These are phyloP conservation scores for Ptilodon capucinus DNA, from an alignment of 2,888 invertebrate species.

Conservation along the genomic window DNA sequence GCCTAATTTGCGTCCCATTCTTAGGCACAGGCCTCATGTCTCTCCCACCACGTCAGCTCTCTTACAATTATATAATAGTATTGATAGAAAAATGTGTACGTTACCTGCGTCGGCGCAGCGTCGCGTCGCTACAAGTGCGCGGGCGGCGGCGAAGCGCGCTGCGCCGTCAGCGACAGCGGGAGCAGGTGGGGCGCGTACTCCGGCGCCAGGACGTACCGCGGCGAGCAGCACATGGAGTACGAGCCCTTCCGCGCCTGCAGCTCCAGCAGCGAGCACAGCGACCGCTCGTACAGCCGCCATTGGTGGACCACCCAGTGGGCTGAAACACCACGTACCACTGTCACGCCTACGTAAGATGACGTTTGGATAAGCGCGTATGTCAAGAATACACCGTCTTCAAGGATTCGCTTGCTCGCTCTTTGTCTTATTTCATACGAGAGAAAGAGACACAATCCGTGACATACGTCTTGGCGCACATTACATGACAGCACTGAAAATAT, in stretches of 20 bases:
- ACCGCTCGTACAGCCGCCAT: conserved; percentile 76
- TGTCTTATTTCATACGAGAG: no score
- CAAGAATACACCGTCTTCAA: no score
- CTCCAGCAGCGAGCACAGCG: conserved; percentile 71
- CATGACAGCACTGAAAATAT: no score
- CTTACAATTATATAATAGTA: no score
- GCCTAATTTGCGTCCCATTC: no score
- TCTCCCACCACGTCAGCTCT: no score
- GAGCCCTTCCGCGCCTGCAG: conserved; percentile 67
- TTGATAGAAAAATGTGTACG: no score
- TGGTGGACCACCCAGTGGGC: conserved; percentile 74
- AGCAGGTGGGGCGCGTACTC: conserved; percentile 65
- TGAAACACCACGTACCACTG: conserved; percentile 31
- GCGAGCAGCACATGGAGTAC: conserved; percentile 68
- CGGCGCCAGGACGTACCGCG: conserved; percentile 70
- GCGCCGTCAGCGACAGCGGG: conserved; percentile 67
- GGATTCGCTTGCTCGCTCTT: no score
- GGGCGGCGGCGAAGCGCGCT: conserved; percentile 69
- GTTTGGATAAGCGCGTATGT: no score
- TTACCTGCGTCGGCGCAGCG: conserved; percentile 63
- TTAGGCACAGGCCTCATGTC: no score
- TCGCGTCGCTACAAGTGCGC: conserved; percentile 77
- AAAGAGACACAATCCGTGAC: no score
- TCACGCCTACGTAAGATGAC: background rate
- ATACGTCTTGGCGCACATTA: no score